Conservation (phyloP, 92 coral and sea anemone genomes). For the Zoanthus gigantus region DNA sequence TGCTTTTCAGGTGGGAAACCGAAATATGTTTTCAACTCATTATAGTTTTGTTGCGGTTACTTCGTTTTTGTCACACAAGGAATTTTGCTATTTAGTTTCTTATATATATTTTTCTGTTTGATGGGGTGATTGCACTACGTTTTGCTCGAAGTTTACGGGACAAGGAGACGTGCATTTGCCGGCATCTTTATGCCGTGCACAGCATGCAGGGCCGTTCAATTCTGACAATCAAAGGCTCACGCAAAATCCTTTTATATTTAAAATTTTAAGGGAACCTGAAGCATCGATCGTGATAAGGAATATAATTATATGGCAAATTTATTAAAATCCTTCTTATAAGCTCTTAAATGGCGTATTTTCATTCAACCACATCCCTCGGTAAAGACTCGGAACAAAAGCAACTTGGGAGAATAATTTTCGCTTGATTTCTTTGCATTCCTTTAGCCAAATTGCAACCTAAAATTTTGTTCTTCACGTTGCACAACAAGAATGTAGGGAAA, state of each 20-base stretch:
- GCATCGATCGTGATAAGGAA: conserved; percentile 10
- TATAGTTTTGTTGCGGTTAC: conserved; percentile 16
- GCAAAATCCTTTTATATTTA: conserved; percentile 30
- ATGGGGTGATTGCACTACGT: not conserved
- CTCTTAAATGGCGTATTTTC: conserved; percentile 5
- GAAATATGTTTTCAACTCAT: conserved; percentile 26
- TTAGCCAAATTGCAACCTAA: not conserved
- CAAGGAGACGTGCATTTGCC: not conserved
- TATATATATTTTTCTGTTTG: conserved; percentile 4
- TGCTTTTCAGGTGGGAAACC: conserved; percentile 43
- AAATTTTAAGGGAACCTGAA: conserved; percentile 4
- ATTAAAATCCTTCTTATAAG: not conserved
- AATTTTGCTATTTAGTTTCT: not conserved
- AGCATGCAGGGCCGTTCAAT: not conserved
- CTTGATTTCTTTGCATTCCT: not conserved
- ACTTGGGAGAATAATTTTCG: not conserved
- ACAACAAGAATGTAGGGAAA: too few species aligned
- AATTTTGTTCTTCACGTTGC: not conserved
- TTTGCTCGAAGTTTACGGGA: conserved; percentile 8
- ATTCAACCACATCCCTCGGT: conserved; percentile 4
- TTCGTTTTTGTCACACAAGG: conserved; percentile 1
- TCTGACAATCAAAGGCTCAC: conserved; percentile 37
- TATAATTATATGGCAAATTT: conserved; percentile 3
- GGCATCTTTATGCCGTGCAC: conserved; percentile 21
- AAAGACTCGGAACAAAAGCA: not conserved